These are phyloP conservation scores for Alloscopus bannaensis DNA, from an alignment of 2,888 invertebrate species.

Conservation along the genomic window DNA sequence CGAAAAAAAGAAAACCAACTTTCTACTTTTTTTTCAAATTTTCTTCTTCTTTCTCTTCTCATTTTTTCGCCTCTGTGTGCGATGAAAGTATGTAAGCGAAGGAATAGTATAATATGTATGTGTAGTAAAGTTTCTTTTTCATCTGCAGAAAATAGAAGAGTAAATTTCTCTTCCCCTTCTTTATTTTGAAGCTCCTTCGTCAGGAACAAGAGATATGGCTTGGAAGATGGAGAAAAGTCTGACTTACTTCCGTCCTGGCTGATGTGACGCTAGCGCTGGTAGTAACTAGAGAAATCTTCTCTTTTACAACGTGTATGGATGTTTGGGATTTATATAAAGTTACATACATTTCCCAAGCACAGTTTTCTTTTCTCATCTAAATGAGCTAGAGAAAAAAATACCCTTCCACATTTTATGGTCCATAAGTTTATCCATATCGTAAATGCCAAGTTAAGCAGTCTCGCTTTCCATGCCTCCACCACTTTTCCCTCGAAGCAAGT, in stretches of 20 bases:
- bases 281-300: slow-evolving; percentile 33
- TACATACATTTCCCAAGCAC: slow-evolving; percentile 34
- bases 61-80: slow-evolving; percentile 21
- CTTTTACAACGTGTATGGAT: too few species aligned
- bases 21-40: slow-evolving; percentile 25
- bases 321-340: slow-evolving; percentile 19
- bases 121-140: slow-evolving; percentile 19
- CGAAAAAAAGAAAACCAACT: slow-evolving; percentile 46
- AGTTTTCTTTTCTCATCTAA: slow-evolving; percentile 59
- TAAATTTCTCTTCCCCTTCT: slow-evolving; percentile 51
- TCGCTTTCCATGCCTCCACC: too few species aligned
- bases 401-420: slow-evolving; percentile 62
- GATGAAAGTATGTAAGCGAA: slow-evolving; percentile 28
- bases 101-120: neutral
- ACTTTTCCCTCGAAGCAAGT: slow-evolving; percentile 11
- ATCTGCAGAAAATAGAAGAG: slow-evolving; percentile 31
- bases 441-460: slow-evolving; percentile 54
- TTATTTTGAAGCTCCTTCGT: slow-evolving; percentile 61
- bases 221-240: slow-evolving; percentile 65
- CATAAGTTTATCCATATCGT: slow-evolving; percentile 64
- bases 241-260: slow-evolving; percentile 65
- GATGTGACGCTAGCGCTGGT: slow-evolving; percentile 45
- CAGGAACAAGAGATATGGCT: slow-evolving; percentile 65
- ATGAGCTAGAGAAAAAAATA: slow-evolving; percentile 57
- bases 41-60: slow-evolving; percentile 23